Evolutionary conservation across 2,113 vertebrate species (phyloP).

Genomic region (Plecturocebus donacophilus): DNA sequence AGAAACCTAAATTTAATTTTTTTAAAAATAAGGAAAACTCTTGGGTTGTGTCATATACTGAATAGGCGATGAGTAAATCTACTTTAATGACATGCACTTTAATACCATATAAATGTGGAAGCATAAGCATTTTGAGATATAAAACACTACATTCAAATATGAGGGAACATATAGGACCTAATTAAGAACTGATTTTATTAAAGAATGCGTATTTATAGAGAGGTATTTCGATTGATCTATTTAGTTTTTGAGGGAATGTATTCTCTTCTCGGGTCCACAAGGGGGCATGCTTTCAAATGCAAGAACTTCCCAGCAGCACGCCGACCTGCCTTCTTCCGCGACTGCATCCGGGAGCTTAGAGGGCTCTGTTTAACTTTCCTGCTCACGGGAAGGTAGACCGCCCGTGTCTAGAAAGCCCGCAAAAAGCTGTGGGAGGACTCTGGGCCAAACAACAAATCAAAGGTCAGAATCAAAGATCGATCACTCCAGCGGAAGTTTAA

Average conservation of each 20-base stretch:
- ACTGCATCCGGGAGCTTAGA: too few species aligned
- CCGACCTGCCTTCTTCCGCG: too few species aligned
- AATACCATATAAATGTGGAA: background rate
- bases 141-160: background rate
- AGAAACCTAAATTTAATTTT: background rate
- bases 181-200: background rate
- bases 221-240: background rate
- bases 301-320: too few species aligned
- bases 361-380: too few species aligned
- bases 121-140: background rate
- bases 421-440: too few species aligned
- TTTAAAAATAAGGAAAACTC: background rate
- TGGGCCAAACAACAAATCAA: too few species aligned
- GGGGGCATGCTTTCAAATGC: too few species aligned
- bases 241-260: background rate
- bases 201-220: background rate
- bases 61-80: background rate
- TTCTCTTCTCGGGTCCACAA: too few species aligned
- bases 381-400: too few species aligned
- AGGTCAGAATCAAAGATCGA: too few species aligned
- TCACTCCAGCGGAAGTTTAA: too few species aligned
- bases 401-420: too few species aligned
- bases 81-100: background rate
- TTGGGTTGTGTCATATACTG: background rate
- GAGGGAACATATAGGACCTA: background rate